Evolutionary conservation across 2,888 invertebrate genomes (phyloP), one percentile per base, ranked within the genome.

Genomic region (Rambutsinella grinnellia): DNA sequence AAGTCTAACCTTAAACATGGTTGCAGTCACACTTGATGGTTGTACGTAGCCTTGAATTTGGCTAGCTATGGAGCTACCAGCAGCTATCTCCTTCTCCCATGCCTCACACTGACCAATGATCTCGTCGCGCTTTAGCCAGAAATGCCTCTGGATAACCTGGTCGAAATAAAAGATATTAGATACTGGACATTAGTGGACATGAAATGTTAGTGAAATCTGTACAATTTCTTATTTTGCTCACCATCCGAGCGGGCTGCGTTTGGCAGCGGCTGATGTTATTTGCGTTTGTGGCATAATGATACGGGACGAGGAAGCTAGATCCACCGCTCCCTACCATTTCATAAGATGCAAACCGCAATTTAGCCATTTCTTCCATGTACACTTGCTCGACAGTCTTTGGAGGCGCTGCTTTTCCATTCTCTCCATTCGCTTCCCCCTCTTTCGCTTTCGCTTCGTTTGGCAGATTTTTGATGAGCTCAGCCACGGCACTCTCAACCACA

Each of bases 71-170:
- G 54, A 54, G 97, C 96, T 76, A 91, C 90, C 85, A 97, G 93
- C 97, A n/a, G n/a, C n/a, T n/a, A n/a, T n/a, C n/a, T n/a, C n/a
- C n/a, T n/a, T n/a, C n/a, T n/a, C n/a, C n/a, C 97, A 97, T 80
- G 91, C 91, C 85, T 96, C 94, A 79, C 96, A 92, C 87, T 97
- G 96, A 83, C 91, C 90, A 86, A 94, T 91, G 82, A 97, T 94
- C 88, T 97, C 96, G 85, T 94, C 92, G 74, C 94, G 91, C 87
- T 97, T 97, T 85, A 97, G 89, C 93, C 95, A 97, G 88, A 97
- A 97, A 87, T 97, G 97, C 26, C 94, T 92, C 81, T 94, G 93
- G 81, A 97, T 94, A 62, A 96, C 94, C 93, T 94, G n/a, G n/a
- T n/a, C n/a, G n/a, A n/a, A n/a, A n/a, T n/a, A n/a, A n/a, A n/a